phyloP scores from a whole-genome alignment of 1,140 invertebrate genomes.

The Amyelois transitella region DNA sequence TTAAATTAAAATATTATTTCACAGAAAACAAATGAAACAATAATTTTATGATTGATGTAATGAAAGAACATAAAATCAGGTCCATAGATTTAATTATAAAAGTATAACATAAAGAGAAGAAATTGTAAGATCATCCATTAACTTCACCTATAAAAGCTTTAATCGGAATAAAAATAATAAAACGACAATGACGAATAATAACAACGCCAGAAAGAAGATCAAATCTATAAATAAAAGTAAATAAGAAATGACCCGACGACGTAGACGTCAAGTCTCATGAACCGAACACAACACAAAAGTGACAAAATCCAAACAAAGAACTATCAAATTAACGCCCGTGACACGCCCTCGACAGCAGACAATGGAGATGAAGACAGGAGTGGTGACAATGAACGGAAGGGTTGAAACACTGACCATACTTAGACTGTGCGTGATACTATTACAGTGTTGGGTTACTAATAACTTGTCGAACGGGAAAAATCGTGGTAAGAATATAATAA shows the following conservation, averaged over 20 bases:
- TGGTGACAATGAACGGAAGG: background rate
- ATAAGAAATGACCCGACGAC: background rate
- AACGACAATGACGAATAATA: too few relatives aligned
- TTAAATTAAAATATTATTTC: too few relatives aligned
- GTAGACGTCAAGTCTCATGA: background rate
- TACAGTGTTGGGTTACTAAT: slow-evolving; percentile 29
- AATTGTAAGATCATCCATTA: too few relatives aligned
- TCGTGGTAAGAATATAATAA: too few relatives aligned
- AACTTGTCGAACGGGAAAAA: background rate
- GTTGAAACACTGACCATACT: background rate
- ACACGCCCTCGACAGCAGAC: background rate
- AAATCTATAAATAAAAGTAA: background rate
- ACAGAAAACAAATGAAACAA: too few relatives aligned
- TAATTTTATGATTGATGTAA: too few relatives aligned
- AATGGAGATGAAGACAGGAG: background rate
- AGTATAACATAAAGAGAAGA: too few relatives aligned
- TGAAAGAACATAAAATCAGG: too few relatives aligned
- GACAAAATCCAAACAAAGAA: background rate
- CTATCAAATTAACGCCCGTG: background rate
- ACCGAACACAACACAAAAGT: background rate
- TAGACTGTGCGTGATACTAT: slow-evolving; percentile 13
- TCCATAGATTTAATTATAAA: too few relatives aligned
- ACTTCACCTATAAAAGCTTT: too few relatives aligned
- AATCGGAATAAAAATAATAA: too few relatives aligned
- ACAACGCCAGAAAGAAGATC: too few relatives aligned